A percentile compares a stretch with the other conserved stretches of the same genome.
phyloP scores from a whole-genome alignment of 2,888 invertebrate species.

The Serripes groenlandicus region DNA sequence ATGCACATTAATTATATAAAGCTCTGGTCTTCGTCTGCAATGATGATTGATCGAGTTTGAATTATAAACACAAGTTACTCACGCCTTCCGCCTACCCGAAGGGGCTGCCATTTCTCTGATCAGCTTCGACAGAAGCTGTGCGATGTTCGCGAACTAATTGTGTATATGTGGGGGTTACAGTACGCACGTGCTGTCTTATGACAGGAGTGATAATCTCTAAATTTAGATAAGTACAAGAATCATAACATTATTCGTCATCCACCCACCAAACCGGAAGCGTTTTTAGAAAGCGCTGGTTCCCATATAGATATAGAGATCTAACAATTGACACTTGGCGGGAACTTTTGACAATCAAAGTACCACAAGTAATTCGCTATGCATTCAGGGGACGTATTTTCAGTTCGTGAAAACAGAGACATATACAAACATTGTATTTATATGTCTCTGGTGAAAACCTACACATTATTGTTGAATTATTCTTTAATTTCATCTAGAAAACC shows the following conservation, averaged over 20 bases:
- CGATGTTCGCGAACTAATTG: too few species aligned
- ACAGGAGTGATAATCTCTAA: background rate
- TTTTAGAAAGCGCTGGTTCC: background rate
- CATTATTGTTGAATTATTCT: too few species aligned
- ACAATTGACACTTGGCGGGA: slow-evolving; percentile 15
- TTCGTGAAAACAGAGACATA: background rate
- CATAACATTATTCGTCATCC: slow-evolving; percentile 60
- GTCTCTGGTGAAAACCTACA: too few species aligned
- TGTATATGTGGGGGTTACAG: too few species aligned
- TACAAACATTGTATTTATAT: background rate
- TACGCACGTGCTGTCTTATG: slow-evolving; percentile 18
- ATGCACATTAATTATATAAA: too few species aligned
- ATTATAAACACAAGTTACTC: slow-evolving; percentile 14
- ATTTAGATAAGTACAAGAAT: slow-evolving; percentile 25
- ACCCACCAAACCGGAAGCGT: slow-evolving; percentile 54
- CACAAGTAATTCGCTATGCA: too few species aligned
- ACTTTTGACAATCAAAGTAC: background rate
- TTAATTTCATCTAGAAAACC: too few species aligned
- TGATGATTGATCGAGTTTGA: background rate
- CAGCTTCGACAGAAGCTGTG: too few species aligned
- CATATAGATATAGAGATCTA: background rate
- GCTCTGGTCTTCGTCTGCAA: too few species aligned
- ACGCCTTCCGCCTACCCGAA: slow-evolving; percentile 48
- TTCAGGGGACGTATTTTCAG: background rate
- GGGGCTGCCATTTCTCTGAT: background rate